Conservation (phyloP, 2,797 vertebrate genomes). For the Pangasius krempfi region DNA sequence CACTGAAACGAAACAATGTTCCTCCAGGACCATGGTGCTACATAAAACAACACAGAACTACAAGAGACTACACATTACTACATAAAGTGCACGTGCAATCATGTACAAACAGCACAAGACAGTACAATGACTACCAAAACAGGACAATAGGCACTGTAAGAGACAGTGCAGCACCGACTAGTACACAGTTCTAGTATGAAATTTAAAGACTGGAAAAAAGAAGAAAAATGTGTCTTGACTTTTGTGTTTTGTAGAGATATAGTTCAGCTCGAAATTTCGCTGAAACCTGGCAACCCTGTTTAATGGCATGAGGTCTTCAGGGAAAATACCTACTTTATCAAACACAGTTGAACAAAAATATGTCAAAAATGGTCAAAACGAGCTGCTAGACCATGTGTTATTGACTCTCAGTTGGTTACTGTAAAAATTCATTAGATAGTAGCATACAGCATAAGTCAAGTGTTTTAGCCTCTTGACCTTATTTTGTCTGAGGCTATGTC, state of each 20-base stretch:
- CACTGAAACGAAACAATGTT: too few species aligned
- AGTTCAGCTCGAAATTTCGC: neutral
- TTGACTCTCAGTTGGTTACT: neutral
- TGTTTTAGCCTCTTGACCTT: neutral
- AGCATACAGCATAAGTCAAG: neutral
- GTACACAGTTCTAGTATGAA: too few species aligned
- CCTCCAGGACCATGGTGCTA: too few species aligned
- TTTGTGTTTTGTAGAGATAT: neutral
- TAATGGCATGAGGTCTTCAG: neutral
- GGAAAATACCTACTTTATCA: neutral
- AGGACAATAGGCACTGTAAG: too few species aligned
- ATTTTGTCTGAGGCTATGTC: neutral
- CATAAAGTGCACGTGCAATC: too few species aligned
- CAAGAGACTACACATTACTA: too few species aligned
- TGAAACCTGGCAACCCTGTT: neutral
- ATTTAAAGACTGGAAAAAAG: neutral
- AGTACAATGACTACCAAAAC: too few species aligned
- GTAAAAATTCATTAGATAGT: neutral
- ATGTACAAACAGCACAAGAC: too few species aligned
- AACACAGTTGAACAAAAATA: neutral
- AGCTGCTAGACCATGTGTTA: neutral
- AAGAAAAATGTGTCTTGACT: neutral
- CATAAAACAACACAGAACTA: too few species aligned
- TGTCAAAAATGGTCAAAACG: neutral
- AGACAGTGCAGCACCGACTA: too few species aligned